Conservation (phyloP, 2,113 vertebrate genomes). For the Chauna torquata region DNA sequence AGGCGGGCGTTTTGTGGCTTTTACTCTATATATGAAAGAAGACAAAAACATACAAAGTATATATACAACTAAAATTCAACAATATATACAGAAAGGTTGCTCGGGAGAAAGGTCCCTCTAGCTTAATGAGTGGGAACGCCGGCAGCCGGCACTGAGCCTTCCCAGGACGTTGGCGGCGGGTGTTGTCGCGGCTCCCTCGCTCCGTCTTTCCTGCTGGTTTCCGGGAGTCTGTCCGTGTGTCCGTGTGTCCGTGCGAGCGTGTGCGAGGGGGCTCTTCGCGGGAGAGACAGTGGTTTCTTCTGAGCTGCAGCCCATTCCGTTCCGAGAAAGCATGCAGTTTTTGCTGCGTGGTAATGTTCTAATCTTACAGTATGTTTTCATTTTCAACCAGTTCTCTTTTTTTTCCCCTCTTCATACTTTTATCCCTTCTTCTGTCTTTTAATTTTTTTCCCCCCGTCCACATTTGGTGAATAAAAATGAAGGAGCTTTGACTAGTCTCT, state of each 20-base stretch:
- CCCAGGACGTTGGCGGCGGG: conserved; percentile 34
- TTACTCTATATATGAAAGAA: conserved; percentile 99
- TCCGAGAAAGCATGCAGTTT: conserved; percentile 74
- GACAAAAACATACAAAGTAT: conserved; percentile 99
- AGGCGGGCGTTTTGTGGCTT: conserved; percentile 83
- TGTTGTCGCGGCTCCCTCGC: conserved; percentile 37
- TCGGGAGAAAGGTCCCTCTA: conserved; percentile 76
- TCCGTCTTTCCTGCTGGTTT: conserved; percentile 59
- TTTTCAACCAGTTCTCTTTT: conserved; percentile 1
- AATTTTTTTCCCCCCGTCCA: conserved; percentile 33
- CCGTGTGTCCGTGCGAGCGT: background rate
- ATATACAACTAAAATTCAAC: conserved; percentile 97
- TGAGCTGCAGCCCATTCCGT: conserved; percentile 55
- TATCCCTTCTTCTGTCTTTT: background rate
- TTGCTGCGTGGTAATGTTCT: conserved; percentile 54
- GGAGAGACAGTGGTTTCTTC: conserved; percentile 34
- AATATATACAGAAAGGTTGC: conserved; percentile 97
- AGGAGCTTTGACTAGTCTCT: conserved; percentile 69
- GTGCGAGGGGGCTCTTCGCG: background rate
- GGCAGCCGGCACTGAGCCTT: conserved; percentile 35
- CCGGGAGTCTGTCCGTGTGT: conserved; percentile 39
- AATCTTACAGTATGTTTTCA: conserved; percentile 53
- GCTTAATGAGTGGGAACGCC: conserved; percentile 43
- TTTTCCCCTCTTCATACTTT: background rate
- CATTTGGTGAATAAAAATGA: conserved; percentile 74